Conservation (phyloP, 2,113 vertebrate species). For the Vimba vimba region DNA sequence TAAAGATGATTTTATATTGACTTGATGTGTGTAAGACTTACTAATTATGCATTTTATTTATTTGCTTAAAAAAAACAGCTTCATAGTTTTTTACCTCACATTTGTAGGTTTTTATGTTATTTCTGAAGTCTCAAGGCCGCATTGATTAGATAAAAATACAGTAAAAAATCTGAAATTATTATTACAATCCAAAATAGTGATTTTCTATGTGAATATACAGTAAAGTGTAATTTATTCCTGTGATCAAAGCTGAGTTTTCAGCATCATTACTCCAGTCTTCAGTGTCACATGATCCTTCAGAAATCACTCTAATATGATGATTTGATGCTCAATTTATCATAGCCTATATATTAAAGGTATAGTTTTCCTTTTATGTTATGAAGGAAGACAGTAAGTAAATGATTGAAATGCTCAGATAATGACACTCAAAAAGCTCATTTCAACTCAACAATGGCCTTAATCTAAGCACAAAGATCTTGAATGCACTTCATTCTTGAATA, state of each 20-base stretch:
- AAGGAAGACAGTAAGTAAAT: not conserved
- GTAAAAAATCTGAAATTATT: not conserved
- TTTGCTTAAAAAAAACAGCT: not conserved
- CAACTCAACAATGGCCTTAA: too few relatives aligned
- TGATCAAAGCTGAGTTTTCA: too few relatives aligned
- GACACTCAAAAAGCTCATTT: not conserved
- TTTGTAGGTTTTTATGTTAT: too few relatives aligned
- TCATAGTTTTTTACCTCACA: too few relatives aligned
- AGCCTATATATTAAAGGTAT: not conserved
- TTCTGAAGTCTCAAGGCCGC: too few relatives aligned
- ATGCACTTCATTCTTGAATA: not conserved
- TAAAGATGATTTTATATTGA: not conserved
- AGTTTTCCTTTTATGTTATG: not conserved
- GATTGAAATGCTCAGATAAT: not conserved
- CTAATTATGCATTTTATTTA: not conserved
- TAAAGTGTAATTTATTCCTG: not conserved
- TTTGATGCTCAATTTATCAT: not conserved
- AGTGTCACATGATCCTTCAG: not conserved
- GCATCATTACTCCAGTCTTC: not conserved
- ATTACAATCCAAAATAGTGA: not conserved
- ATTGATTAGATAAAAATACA: not conserved
- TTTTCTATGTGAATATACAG: not conserved
- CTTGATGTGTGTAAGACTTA: not conserved
- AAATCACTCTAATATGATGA: not conserved
- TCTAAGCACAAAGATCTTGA: not conserved